Percentiles rank a stretch among this genome's conserved stretches.
Evolutionary conservation across 1,140 invertebrate species (phyloP).

Genomic region (Caenorhabditis briggsae): DNA sequence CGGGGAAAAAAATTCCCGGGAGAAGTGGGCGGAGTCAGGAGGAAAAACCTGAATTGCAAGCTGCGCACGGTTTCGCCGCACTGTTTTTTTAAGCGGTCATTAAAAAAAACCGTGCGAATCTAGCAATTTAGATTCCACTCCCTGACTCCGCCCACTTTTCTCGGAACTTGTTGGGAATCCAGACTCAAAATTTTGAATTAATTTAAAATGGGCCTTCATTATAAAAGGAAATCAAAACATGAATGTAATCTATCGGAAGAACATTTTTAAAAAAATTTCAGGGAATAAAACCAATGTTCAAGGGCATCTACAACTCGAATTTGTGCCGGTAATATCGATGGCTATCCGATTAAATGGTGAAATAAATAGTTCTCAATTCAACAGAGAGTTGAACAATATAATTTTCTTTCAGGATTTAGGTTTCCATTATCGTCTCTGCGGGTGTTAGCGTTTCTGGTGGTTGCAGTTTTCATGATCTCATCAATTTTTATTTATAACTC

Average conservation of each 20-base stretch:
- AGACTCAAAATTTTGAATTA: too few relatives aligned
- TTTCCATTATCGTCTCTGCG: background rate
- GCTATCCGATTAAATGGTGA: background rate
- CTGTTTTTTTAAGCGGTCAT: too few relatives aligned
- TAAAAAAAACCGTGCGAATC: too few relatives aligned
- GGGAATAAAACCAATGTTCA: slow-evolving; percentile 5
- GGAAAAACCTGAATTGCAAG: too few relatives aligned
- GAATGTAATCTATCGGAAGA: too few relatives aligned
- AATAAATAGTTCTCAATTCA: background rate
- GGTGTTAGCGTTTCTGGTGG: background rate
- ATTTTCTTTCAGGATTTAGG: background rate
- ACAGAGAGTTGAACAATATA: background rate
- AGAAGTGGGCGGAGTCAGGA: background rate
- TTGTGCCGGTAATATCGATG: slow-evolving; percentile 30
- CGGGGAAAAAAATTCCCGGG: background rate
- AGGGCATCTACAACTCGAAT: too few relatives aligned
- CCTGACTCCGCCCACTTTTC: too few relatives aligned
- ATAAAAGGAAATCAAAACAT: too few relatives aligned
- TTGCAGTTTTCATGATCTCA: background rate
- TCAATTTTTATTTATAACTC: background rate
- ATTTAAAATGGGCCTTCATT: too few relatives aligned
- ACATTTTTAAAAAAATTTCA: background rate
- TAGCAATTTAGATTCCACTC: too few relatives aligned
- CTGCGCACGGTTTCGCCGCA: too few relatives aligned
- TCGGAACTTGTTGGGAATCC: too few relatives aligned